Conservation (phyloP, 1,140 invertebrate species). For the Orius insidiosus region DNA sequence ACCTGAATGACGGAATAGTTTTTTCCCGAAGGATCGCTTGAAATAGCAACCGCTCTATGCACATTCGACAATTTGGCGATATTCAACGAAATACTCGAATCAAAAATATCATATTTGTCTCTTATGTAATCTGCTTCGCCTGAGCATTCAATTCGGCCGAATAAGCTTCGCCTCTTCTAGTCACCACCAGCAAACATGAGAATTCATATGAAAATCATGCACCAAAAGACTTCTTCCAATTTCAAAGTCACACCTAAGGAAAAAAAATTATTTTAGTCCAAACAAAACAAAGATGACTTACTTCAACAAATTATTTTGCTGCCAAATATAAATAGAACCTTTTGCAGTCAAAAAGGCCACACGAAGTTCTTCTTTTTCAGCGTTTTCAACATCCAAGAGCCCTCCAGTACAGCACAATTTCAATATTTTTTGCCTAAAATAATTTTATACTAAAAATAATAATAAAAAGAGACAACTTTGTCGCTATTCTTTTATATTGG, state of each 20-base stretch:
- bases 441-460: background rate
- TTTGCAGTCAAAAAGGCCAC: constrained; percentile 38
- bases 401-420: constrained; percentile 34
- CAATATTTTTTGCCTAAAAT: constrained; percentile 27
- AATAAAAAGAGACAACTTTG: constrained; percentile 29
- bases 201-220: constrained; percentile 36
- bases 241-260: constrained; percentile 41
- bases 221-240: constrained; percentile 37
- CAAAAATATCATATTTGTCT: background rate
- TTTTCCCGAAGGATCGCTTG: constrained; percentile 43
- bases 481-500: constrained; percentile 45
- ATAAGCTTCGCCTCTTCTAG: constrained; percentile 47
- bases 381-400: constrained; percentile 27
- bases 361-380: constrained; percentile 29
- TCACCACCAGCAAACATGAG: constrained; percentile 39
- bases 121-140: background rate
- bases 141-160: constrained; percentile 23
- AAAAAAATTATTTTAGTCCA: too few species aligned
- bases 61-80: constrained; percentile 40
- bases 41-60: constrained; percentile 41
- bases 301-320: constrained; percentile 25
- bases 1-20: constrained; percentile 57
- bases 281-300: background rate
- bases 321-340: constrained; percentile 47
- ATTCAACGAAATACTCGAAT: background rate